Conservation (phyloP, 2,113 vertebrate genomes). For the Ibidorhyncha struthersii region DNA sequence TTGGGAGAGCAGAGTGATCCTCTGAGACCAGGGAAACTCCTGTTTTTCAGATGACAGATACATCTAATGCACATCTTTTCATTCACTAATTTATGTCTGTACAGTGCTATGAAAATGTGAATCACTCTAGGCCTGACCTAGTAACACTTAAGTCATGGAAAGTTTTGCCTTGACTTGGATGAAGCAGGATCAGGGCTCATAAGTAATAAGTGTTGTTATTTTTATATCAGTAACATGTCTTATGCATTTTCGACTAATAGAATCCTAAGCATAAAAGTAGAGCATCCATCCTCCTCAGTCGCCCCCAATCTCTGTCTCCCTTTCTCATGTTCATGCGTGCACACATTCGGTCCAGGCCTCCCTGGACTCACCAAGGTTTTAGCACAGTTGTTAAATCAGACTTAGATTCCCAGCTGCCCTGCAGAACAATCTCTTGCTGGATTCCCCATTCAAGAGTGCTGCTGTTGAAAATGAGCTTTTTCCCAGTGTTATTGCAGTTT, state of each 20-base stretch:
- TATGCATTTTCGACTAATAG: background rate
- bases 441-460: background rate
- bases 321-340: background rate
- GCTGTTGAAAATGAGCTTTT: background rate
- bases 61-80: background rate
- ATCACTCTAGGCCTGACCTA: background rate
- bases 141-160: background rate
- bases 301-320: background rate
- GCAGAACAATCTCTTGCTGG: background rate
- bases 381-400: conserved; percentile 9
- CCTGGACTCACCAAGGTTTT: conserved; percentile 29
- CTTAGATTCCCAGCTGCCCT: background rate
- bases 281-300: background rate
- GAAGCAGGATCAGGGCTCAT: background rate
- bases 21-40: background rate
- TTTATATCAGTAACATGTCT: conserved; percentile 36
- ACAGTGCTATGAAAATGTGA: background rate
- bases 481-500: background rate
- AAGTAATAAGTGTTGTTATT: conserved; percentile 39
- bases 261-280: background rate
- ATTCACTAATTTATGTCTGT: background rate
- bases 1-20: background rate
- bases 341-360: background rate
- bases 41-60: background rate
- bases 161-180: background rate